Base-by-base conservation (phyloP, 2,888 invertebrate genomes). In the Microplitis manilae region DNA sequence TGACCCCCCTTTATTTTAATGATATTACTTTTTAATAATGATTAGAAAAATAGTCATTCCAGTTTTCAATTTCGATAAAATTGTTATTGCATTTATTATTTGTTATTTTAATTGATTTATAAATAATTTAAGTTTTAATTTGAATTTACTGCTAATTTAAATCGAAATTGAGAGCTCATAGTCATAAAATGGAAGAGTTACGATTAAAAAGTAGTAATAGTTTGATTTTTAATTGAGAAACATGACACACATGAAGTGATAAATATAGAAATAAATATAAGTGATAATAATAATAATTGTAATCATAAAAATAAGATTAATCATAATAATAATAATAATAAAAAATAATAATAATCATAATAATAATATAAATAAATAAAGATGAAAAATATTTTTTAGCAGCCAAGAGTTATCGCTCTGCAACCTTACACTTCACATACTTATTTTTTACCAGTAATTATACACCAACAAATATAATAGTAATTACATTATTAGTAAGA, bases 351-450 rank as follows among this genome's bases (percentile, higher is more conserved):
- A 30, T 4, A 0, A 30, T 30, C 2, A 30, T 30, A 30, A 30
- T 30, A 30, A 30, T 30, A 30, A 30, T 30, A 30, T 30, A 50
- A 50, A 13, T 13, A 50, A 50, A 50, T 13, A 68, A 79, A 41
- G 78, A 72, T 73, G 73, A 70, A 79, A 82, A 77, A 80, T 78
- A 71, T 61, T 8, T 76, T 70, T 71, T 38, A 67, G 67, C 13
- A 50, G 50, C 68, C 67, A 20, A 62, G 39, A 76, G 62, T 76
- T 61, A 68, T 68, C 38, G 62, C 69, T 68, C 76, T 76, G 76
- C 76, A 76, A 76, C 76, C 72, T 73, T 68, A 73, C 76, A 76
- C 76, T 70, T 76, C 9, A 59, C n/a, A 41, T 40, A n/a, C 17
- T 62, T 6, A 17, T 62, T 8, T 15, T 8, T 62, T 59, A 59